Base-by-base conservation (phyloP, 2,888 invertebrate species). In the Caenorhabditis uteleia region DNA sequence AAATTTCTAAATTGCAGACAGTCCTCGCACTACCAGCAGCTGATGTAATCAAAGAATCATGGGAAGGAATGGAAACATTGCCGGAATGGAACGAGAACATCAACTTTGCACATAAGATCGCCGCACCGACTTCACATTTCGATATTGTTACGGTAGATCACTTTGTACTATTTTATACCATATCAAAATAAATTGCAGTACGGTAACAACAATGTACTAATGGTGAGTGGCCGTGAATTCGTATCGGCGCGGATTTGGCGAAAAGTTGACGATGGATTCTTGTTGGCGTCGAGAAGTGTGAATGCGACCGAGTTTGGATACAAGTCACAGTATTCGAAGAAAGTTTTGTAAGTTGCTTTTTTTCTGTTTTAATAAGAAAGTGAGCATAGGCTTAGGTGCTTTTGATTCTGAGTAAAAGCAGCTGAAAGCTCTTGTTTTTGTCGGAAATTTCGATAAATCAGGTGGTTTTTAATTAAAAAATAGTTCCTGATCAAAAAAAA, bases 21-120 rank as follows among this genome's bases (percentile, higher is more conserved):
- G 68, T 62, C 27, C 50, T 70, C 2, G 55, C 61, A 4, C 51
- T 58, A 48, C 21, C 53, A 2, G 38, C 53, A 2, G 66, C 68
- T 5, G 53, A 55, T 23, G 68, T 70, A n/a, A 74, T 74, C 54
- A 48, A 50, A 26, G 70, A 74, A 43, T 65, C 74, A 31, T 74
- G 74, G 74, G 45, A 66, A 0, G 68, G 65, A 45, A 68, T 66
- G 55, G 61, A 57, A 29, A 54, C 57, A 8, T 54, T 78, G 29
- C 69, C 78, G 12, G 50, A 74, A 47, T 79, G 79, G 79, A 79
- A 79, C 50, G 59, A 68, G 39, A 74, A 79, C 53, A 76, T 78
- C 57, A 77, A 76, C 18, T 79, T 74, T 48, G 75, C 76, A 3
- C 39, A 56, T 10, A 53, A 57, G 12, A 59, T 79, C 47, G 71